Conservation (phyloP, 2,113 vertebrate species). For the Eidolon helvum region DNA sequence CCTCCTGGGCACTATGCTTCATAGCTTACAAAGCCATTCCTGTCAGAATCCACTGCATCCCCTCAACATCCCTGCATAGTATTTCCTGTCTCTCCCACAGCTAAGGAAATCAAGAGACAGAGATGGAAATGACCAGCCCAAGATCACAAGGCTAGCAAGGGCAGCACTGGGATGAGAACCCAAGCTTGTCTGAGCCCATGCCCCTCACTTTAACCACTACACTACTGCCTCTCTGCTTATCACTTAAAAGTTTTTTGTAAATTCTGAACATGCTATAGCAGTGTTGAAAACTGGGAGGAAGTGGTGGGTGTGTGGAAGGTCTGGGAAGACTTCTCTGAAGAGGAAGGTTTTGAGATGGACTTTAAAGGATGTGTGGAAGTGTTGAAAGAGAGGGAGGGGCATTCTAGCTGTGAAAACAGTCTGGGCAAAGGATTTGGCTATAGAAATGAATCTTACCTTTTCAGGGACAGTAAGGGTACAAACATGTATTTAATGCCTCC, state of each 20-base stretch:
- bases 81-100: background rate
- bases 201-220: background rate
- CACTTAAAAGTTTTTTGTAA: background rate
- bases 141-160: background rate
- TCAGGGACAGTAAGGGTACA: background rate
- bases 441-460: background rate
- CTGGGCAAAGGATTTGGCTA: background rate
- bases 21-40: background rate
- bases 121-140: background rate
- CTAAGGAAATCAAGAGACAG: background rate
- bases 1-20: background rate
- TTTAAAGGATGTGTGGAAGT: background rate
- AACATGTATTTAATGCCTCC: rapidly evolving
- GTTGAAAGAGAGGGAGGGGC: background rate
- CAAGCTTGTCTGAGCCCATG: background rate
- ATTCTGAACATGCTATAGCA: background rate
- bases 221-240: background rate
- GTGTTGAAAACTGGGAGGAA: background rate
- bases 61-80: no score
- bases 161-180: background rate
- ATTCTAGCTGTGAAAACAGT: background rate
- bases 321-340: background rate
- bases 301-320: background rate
- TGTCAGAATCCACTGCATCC: no score
- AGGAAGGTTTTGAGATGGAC: background rate